phyloP scores from a whole-genome alignment of 2,888 invertebrate species.

The Exephanes ischioxanthus region DNA sequence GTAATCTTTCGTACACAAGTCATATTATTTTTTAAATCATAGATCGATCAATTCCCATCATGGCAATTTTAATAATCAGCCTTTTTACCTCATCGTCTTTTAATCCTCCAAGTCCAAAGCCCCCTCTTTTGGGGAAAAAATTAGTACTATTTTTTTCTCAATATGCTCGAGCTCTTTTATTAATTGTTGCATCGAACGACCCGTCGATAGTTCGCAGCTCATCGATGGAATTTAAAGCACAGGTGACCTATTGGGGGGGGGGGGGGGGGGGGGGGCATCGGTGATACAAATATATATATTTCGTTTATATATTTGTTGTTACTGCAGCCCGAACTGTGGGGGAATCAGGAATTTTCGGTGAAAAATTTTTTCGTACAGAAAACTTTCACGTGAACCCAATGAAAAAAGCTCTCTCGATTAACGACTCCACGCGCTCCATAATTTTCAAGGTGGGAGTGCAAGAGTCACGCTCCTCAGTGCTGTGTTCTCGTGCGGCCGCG shows the following conservation, averaged over 20 bases:
- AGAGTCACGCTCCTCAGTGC: conserved; percentile 47
- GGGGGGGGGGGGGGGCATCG: no score
- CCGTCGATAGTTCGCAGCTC: not conserved
- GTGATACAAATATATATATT: not conserved
- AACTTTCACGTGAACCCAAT: conserved; percentile 2
- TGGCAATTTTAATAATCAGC: no score
- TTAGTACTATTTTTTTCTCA: no score
- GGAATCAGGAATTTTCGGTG: not conserved
- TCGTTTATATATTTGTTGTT: not conserved
- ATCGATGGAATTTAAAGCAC: not conserved
- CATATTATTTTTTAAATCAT: no score
- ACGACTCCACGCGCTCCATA: conserved; percentile 42
- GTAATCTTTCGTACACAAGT: no score
- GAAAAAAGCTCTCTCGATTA: conserved; percentile 21
- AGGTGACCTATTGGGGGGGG: no score
- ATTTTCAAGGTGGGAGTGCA: conserved; percentile 62
- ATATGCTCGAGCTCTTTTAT: not conserved
- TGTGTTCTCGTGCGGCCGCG: conserved; percentile 15
- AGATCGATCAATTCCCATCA: no score
- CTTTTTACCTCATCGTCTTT: not conserved
- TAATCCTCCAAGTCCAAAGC: no score
- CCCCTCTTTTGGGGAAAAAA: no score
- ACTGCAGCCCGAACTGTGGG: not conserved
- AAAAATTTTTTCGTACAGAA: not conserved
- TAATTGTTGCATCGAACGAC: not conserved